Evolutionary conservation across 2,113 vertebrate genomes (phyloP), one percentile per base, ranked within the genome.

Genomic region (Xiphophorus hellerii): DNA sequence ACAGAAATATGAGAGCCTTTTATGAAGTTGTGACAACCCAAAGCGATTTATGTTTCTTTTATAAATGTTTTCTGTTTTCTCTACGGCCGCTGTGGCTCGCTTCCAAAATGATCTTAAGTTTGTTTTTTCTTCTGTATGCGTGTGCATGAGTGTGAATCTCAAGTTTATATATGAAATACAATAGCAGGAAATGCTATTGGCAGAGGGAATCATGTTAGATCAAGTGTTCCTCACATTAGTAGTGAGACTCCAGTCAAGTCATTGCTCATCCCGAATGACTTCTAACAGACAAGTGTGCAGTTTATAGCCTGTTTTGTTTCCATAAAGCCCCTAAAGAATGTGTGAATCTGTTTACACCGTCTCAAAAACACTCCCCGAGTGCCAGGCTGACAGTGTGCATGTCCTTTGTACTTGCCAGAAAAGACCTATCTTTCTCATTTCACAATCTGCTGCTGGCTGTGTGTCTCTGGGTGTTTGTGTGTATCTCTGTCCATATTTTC

Each of bases 331-430:
- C 61, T 22, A 13, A 48, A 67, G 35, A 54, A 86, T 66, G 76
- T 77, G 51, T 77, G 80, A 80, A 87, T 90, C 42, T 87, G 82
- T 85, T 86, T 77, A 77, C 39, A n/a, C 63, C 39, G 31, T 30
- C 84, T 88, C 81, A 79, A 80, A 90, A 67, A 64, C 33, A 68
- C 68, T 90, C 87, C 87, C 89, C 39, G 15, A 82, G 84, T 82
- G 78, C 82, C 87, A 76, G 84, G 89, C 78, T 22, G 51, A 89
- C 83, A 84, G 74, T 73, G 74, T 77, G 78, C 77, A 51, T 54
- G 67, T 58, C 73, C 67, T 88, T 85, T 89, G 77, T 88, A 71
- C 73, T 65, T 73, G 69, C 66, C 77, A 87, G 71, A 74, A 86
- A 74, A 86, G 72, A 27, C 9, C 31, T 70, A 29, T 37, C 54